These are phyloP conservation scores for Centruroides vittatus DNA, from an alignment of 1,140 invertebrate genomes.

Conservation along the genomic window DNA sequence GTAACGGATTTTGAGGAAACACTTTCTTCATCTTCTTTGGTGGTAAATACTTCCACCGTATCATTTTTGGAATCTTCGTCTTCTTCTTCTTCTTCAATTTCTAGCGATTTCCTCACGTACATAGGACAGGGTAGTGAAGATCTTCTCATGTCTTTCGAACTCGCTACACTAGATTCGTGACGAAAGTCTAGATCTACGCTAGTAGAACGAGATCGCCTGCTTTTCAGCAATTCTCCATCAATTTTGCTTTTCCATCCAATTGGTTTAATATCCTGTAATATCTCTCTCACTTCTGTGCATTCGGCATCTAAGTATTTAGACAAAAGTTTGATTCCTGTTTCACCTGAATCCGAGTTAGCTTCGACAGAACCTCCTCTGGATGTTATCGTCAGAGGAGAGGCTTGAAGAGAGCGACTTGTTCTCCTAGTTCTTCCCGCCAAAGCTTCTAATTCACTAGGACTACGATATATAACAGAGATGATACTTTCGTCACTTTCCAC, in stretches of 20 bases:
- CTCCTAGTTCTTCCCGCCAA: conserved; percentile 2
- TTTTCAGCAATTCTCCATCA: too few species aligned
- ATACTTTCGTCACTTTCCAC: conserved; percentile 38
- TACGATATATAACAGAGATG: conserved; percentile 42
- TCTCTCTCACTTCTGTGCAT: too few species aligned
- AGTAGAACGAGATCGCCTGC: too few species aligned
- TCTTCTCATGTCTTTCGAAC: too few species aligned
- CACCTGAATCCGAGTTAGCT: too few species aligned
- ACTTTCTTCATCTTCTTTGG: conserved; percentile 5
- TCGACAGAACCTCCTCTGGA: too few species aligned
- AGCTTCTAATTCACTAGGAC: conserved; percentile 10
- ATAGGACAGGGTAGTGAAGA: background rate
- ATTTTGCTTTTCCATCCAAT: too few species aligned
- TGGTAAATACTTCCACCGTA: background rate
- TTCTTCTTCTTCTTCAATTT: conserved; percentile 2
- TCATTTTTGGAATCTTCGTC: conserved; percentile 5
- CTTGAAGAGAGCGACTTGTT: conserved; percentile 14
- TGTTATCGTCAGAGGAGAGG: conserved; percentile 10
- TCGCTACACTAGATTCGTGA: too few species aligned
- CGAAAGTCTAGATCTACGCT: too few species aligned
- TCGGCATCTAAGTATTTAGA: too few species aligned
- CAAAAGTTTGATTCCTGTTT: too few species aligned
- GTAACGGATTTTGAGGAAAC: background rate
- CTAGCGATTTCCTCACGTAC: background rate
- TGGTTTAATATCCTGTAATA: too few species aligned